These are phyloP conservation scores for Macrobrachium nipponense DNA, from an alignment of 1,140 invertebrate species.

Conservation along the genomic window DNA sequence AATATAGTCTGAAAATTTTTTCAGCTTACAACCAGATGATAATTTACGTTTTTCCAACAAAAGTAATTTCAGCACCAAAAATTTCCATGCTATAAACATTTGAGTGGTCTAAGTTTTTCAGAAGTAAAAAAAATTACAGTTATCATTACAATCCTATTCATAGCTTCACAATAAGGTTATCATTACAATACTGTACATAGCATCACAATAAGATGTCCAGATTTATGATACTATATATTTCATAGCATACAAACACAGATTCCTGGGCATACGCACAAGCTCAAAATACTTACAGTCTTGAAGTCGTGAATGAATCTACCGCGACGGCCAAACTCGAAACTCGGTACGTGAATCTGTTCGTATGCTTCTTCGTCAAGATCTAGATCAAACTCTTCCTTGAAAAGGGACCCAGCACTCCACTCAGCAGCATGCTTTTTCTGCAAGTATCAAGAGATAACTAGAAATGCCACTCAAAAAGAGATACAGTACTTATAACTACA, in stretches of 20 bases:
- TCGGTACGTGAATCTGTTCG: slow-evolving; percentile 84
- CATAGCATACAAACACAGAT: not conserved
- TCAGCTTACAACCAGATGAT: too few relatives aligned
- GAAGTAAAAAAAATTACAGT: too few relatives aligned
- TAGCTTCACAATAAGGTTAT: too few relatives aligned
- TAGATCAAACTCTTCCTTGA: slow-evolving; percentile 83
- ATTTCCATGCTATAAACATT: too few relatives aligned
- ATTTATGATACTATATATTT: not conserved
- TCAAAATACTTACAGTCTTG: slow-evolving; percentile 73
- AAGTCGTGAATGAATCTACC: slow-evolving; percentile 93
- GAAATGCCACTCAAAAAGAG: not conserved
- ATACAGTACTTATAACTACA: too few relatives aligned
- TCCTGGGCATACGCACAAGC: not conserved
- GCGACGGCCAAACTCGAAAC: slow-evolving; percentile 80
- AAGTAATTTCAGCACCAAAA: too few relatives aligned
- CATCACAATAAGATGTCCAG: too few relatives aligned
- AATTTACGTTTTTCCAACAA: too few relatives aligned
- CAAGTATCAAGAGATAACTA: slow-evolving; percentile 63
- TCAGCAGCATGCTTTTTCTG: slow-evolving; percentile 64
- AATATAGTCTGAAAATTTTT: too few relatives aligned
- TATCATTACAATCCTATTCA: too few relatives aligned
- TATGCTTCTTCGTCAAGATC: slow-evolving; percentile 76
- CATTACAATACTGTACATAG: too few relatives aligned
- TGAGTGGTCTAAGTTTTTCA: too few relatives aligned
- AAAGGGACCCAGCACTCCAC: slow-evolving; percentile 68